Percentiles rank a stretch among this genome's conserved stretches.
Conservation (phyloP, 2,113 vertebrate species). For the Microtus richardsoni region DNA sequence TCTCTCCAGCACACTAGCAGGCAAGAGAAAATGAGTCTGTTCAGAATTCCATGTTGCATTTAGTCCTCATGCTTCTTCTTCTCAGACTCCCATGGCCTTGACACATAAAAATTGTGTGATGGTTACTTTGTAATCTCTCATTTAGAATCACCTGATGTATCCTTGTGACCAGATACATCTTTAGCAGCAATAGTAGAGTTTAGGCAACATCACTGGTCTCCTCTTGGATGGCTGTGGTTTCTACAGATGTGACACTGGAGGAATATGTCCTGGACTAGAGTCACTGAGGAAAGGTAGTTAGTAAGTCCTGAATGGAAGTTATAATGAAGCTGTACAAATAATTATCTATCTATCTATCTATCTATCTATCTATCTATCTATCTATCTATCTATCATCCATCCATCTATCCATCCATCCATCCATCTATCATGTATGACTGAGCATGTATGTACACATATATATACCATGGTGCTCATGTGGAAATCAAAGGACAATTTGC, state of each 20-base stretch:
- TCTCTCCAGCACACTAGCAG: neutral
- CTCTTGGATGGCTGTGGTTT: neutral
- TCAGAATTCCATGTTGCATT: neutral
- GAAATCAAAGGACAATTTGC: neutral
- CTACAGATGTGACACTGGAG: neutral
- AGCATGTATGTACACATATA: neutral
- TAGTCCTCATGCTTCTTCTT: neutral
- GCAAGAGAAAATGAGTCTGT: conserved; percentile 2
- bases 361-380: neutral
- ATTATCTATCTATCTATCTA: neutral
- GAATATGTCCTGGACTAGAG: neutral
- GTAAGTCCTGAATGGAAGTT: neutral
- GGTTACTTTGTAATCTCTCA: neutral
- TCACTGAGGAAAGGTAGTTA: neutral
- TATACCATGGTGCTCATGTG: neutral
- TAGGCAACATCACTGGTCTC: neutral
- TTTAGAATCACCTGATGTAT: neutral
- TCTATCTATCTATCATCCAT: neutral
- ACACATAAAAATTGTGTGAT: neutral
- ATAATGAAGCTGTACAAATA: neutral
- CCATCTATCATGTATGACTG: neutral
- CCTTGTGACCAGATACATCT: neutral
- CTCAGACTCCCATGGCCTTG: neutral
- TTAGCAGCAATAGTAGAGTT: neutral
- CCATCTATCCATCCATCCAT: neutral